These are phyloP conservation scores for Thalassophryne amazonica DNA, from an alignment of 2,797 vertebrate species.

Conservation along the genomic window DNA sequence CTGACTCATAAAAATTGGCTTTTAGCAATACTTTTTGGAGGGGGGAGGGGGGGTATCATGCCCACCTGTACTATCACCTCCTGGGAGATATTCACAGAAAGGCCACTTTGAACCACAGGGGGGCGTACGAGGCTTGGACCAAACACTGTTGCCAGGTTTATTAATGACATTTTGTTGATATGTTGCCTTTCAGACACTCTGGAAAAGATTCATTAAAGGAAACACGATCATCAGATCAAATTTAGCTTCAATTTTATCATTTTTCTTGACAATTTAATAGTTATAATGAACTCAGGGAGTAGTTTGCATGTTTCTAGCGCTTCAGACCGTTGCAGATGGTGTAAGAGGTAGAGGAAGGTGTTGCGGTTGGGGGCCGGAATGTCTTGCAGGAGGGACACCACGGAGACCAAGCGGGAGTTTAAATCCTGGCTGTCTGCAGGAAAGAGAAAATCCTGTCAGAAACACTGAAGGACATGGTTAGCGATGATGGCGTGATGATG, in stretches of 20 bases:
- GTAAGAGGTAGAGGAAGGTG: constrained; percentile 77
- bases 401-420: constrained; percentile 25
- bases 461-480: background rate
- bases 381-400: constrained; percentile 69
- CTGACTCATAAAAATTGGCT: too few species aligned
- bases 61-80: constrained; percentile 79
- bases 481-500: background rate
- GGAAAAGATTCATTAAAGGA: too few species aligned
- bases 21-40: background rate
- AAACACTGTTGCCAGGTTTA: constrained; percentile 80
- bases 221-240: background rate
- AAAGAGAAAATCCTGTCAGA: background rate
- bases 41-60: background rate
- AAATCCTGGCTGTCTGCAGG: constrained; percentile 64
- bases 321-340: constrained; percentile 73
- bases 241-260: too few species aligned
- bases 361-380: constrained; percentile 70
- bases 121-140: constrained; percentile 79
- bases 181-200: constrained; percentile 68
- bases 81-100: constrained; percentile 70
- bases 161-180: constrained; percentile 75
- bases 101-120: constrained; percentile 40
- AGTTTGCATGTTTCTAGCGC: too few species aligned
- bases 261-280: too few species aligned
- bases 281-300: too few species aligned